Evolutionary conservation across 2,113 vertebrate genomes (phyloP).

Genomic region (Peromyscus maniculatus): DNA sequence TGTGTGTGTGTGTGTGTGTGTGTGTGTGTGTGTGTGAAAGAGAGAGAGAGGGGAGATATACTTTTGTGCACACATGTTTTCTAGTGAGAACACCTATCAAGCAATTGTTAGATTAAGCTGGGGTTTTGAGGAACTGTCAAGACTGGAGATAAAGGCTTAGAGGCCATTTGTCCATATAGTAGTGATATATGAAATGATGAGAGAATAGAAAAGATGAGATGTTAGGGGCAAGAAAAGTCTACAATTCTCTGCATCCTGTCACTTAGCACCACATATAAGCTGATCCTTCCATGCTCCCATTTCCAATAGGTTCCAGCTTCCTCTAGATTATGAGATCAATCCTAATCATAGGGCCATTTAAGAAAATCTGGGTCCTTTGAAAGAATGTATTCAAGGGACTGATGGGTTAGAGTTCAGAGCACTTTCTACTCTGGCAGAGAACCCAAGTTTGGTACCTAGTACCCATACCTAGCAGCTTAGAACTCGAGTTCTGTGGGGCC

Average conservation of each 20-base stretch:
- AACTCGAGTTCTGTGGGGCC: not conserved
- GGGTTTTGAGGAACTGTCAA: not conserved
- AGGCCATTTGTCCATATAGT: not conserved
- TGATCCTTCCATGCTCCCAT: not conserved
- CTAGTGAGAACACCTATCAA: not conserved
- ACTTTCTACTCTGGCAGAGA: not conserved
- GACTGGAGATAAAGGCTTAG: not conserved
- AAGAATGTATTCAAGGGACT: not conserved
- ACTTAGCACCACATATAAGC: not conserved
- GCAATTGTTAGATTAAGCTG: not conserved
- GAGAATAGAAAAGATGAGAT: not conserved
- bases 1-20: not conserved
- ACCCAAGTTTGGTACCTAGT: not conserved
- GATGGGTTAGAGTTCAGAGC: not conserved
- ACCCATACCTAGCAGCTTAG: not conserved
- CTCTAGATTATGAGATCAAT: not conserved
- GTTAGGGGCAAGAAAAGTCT: not conserved
- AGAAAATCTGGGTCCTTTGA: not conserved
- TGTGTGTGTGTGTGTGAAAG: too few relatives aligned
- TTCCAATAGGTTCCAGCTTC: not conserved
- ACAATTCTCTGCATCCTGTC: not conserved
- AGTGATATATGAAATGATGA: not conserved
- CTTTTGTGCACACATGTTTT: not conserved
- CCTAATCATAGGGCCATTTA: slow-evolving; percentile 18
- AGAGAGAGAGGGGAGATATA: not conserved